phyloP scores from a whole-genome alignment of 2,797 vertebrate genomes.

The Pelobates cultripes region DNA sequence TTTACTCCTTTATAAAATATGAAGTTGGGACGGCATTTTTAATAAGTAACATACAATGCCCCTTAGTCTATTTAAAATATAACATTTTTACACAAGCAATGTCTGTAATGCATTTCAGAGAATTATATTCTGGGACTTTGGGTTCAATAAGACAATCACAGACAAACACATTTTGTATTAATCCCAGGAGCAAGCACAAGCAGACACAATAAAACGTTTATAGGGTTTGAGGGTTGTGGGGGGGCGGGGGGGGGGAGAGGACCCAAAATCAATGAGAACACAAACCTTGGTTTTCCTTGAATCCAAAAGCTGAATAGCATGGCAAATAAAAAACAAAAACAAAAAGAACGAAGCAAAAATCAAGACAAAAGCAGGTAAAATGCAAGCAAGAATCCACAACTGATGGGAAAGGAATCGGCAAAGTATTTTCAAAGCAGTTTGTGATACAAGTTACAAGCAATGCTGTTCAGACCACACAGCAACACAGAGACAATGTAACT shows the following conservation, averaged over 20 bases:
- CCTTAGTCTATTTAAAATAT: too few species aligned
- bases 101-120: too few species aligned
- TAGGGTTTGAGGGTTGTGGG: constrained; percentile 57
- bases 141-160: too few species aligned
- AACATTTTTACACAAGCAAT: too few species aligned
- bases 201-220: constrained; percentile 4
- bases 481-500: constrained; percentile 22
- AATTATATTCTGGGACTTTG: too few species aligned
- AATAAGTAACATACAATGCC: too few species aligned
- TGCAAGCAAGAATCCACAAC: constrained; percentile 76
- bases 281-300: constrained; percentile 99
- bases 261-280: constrained; percentile 75
- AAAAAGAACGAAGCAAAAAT: constrained; percentile 84
- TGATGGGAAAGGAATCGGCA: constrained; percentile 68
- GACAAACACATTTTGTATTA: not conserved
- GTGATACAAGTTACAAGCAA: not conserved
- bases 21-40: too few species aligned
- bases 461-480: constrained; percentile 2
- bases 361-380: constrained; percentile 83
- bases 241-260: too few species aligned
- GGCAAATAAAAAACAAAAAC: constrained; percentile 76
- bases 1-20: too few species aligned
- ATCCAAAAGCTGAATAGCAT: constrained; percentile 97
- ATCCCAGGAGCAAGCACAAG: not conserved
- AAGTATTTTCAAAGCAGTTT: constrained; percentile 62